These are phyloP conservation scores for Neelides sp. DNA, from an alignment of 1,140 invertebrate genomes.

Conservation along the genomic window DNA sequence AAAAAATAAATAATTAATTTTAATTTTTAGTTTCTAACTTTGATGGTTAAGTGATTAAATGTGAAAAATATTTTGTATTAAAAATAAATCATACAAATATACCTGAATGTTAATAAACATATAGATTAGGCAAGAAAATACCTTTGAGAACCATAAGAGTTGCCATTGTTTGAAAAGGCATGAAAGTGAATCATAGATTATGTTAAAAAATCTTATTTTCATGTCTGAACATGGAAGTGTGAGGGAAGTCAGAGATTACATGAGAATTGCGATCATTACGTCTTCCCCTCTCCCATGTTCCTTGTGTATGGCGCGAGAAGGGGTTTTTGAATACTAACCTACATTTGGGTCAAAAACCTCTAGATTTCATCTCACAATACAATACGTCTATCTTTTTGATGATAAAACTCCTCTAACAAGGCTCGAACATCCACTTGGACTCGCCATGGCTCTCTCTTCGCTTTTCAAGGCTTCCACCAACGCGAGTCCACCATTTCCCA, in stretches of 20 bases:
- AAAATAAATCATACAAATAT: neutral
- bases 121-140: neutral
- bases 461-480: neutral
- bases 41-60: neutral
- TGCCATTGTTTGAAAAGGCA: neutral
- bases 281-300: slow-evolving; percentile 4
- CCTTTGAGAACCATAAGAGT: neutral
- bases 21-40: neutral
- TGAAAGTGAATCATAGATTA: slow-evolving; percentile 1
- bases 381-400: neutral
- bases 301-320: slow-evolving; percentile 5
- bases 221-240: slow-evolving; percentile 2
- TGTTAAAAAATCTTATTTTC: neutral
- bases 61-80: neutral
- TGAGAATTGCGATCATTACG: neutral
- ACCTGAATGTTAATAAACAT: neutral
- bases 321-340: slow-evolving; percentile 13
- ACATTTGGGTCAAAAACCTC: slow-evolving; percentile 28
- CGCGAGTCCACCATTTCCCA: neutral
- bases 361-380: slow-evolving; percentile 15
- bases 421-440: too few relatives aligned
- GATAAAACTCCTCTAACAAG: neutral
- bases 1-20: neutral
- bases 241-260: neutral
- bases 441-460: neutral